Evolutionary conservation across 2,888 invertebrate species (phyloP).

Genomic region (Archips xylosteana): DNA sequence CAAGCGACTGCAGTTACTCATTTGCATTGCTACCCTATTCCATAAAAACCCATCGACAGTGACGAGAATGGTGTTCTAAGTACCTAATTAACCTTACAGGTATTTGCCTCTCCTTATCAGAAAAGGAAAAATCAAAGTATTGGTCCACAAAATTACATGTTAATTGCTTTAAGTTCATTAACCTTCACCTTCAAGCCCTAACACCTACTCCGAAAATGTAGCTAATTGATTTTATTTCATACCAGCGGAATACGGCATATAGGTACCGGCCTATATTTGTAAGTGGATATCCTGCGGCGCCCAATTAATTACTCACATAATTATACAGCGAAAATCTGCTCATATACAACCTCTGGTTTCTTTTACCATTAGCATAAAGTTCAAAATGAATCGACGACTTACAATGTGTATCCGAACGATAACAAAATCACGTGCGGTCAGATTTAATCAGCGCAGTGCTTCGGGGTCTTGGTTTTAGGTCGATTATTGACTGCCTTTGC

Average conservation of each 20-base stretch:
- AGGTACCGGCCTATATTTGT: slow-evolving; percentile 46
- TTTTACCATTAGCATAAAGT: slow-evolving; percentile 28
- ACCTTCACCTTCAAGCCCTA: slow-evolving; percentile 11
- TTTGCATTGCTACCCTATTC: too few relatives aligned
- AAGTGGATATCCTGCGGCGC: slow-evolving; percentile 62
- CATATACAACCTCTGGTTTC: slow-evolving; percentile 28
- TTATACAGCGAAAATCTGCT: slow-evolving; percentile 38
- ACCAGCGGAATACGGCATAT: slow-evolving; percentile 18
- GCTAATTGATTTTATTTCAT: slow-evolving; percentile 25
- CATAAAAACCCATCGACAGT: too few relatives aligned
- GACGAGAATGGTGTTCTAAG: too few relatives aligned
- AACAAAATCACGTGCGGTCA: slow-evolving; percentile 13
- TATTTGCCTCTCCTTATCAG: too few relatives aligned
- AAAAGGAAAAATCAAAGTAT: neutral
- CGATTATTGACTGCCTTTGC: slow-evolving; percentile 46
- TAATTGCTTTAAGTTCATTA: neutral
- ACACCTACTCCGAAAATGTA: slow-evolving; percentile 19
- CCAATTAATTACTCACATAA: slow-evolving; percentile 59
- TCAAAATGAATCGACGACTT: slow-evolving; percentile 22
- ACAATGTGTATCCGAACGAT: slow-evolving; percentile 22
- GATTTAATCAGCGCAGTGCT: slow-evolving; percentile 32
- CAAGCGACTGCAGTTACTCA: too few relatives aligned
- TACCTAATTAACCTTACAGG: too few relatives aligned
- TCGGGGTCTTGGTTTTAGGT: slow-evolving; percentile 46
- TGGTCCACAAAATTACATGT: neutral